Evolutionary conservation across 2,113 vertebrate genomes (phyloP).

Genomic region (Onychostoma macrolepis): DNA sequence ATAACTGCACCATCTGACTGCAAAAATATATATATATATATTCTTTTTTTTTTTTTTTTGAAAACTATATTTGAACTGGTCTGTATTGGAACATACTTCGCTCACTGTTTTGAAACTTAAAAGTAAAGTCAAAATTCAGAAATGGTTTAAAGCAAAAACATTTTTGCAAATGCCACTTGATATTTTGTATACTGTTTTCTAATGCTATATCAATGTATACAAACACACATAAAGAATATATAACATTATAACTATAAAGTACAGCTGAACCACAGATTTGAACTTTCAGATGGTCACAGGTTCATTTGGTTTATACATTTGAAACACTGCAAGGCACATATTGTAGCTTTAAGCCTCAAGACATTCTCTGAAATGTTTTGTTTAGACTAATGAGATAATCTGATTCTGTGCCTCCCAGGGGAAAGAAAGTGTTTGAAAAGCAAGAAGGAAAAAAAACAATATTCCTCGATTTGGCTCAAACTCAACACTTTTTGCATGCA

Average conservation of each 20-base stretch:
- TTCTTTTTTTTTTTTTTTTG: background rate
- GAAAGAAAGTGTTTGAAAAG: constrained; percentile 21
- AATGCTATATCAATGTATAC: too few relatives aligned
- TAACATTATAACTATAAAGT: background rate
- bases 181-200: too few relatives aligned
- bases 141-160: too few relatives aligned
- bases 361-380: constrained; percentile 64
- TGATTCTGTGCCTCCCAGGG: constrained; percentile 56
- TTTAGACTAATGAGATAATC: constrained; percentile 74
- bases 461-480: constrained; percentile 59
- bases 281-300: background rate
- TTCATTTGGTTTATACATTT: constrained; percentile 8
- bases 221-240: background rate
- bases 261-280: background rate
- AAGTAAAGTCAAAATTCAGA: too few relatives aligned
- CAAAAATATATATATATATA: background rate
- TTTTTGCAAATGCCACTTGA: too few relatives aligned
- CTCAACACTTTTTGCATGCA: constrained; percentile 72
- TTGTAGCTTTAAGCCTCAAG: constrained; percentile 15
- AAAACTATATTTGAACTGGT: too few relatives aligned
- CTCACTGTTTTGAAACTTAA: too few relatives aligned
- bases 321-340: background rate
- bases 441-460: constrained; percentile 60
- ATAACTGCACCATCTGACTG: background rate
- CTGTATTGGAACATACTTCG: too few relatives aligned